Evolutionary conservation across 2,113 vertebrate species (phyloP).

Genomic region (Grammomys surdaster): DNA sequence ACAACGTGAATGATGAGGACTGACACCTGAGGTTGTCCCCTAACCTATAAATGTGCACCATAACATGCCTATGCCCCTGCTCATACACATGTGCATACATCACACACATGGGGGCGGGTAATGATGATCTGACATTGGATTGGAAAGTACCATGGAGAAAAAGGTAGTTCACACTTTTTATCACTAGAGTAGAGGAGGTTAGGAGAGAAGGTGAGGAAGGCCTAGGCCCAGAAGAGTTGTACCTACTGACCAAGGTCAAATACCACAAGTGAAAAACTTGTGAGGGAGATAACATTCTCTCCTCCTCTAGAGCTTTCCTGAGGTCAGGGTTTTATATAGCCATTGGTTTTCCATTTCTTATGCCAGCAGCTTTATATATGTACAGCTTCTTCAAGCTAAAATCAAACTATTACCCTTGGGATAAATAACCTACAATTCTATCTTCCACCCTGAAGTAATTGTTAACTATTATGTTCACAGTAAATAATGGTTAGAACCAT

Average conservation of each 20-base stretch:
- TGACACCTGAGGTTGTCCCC: not conserved
- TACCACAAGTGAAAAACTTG: not conserved
- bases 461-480: conserved; percentile 69
- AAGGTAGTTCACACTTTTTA: not conserved
- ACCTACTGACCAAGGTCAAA: not conserved
- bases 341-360: not conserved
- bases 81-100: not conserved
- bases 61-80: not conserved
- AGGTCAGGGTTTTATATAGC: not conserved
- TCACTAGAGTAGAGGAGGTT: fast-evolving
- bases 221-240: not conserved
- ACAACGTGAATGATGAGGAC: not conserved
- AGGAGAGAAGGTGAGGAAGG: not conserved
- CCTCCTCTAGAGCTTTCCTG: not conserved
- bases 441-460: conserved; percentile 56
- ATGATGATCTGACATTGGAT: not conserved
- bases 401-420: conserved; percentile 10
- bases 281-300: not conserved
- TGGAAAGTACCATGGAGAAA: not conserved
- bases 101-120: not conserved
- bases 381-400: conserved; percentile 57
- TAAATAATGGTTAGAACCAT: conserved; percentile 69
- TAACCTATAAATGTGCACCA: not conserved
- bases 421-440: conserved; percentile 64
- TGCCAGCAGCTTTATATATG: not conserved